Base-by-base conservation (phyloP, 1,140 invertebrate species). In the Plectrocnemia conspersa region DNA sequence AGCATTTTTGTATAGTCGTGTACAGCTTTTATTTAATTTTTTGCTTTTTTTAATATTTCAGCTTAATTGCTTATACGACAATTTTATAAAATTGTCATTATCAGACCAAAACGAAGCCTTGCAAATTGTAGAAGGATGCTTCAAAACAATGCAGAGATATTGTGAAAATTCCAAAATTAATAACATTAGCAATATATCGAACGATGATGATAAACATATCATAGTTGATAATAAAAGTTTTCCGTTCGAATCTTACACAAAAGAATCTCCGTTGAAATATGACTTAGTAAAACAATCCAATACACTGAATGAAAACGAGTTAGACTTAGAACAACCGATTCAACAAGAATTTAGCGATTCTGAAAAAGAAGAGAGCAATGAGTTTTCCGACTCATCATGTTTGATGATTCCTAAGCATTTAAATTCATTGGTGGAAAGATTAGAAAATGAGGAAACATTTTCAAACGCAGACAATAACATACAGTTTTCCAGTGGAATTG, bases 111-210 rank as follows among this genome's bases (percentile, higher is more conserved):
- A 22, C 10, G 13, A 15, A 49, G 52, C 45, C 23, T 18, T 58
- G 16, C 15, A 58, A 35, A 54, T 54, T 27, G 23, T 54, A 7
- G 19, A 27, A 32, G 25, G 33, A 35, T 54, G 52, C 18, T n/a
- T 46, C 10, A 32, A 54, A 45, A 41, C 29, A 27, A 9, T 46
- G 13, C 35, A 15, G 7, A 38, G n/a, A n/a, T n/a, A n/a, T n/a
- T n/a, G n/a, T n/a, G n/a, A n/a, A n/a, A n/a, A n/a, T n/a, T n/a
- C n/a, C n/a, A n/a, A n/a, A n/a, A n/a, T n/a, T n/a, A n/a, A n/a
- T n/a, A n/a, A n/a, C n/a, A n/a, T n/a, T n/a, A n/a, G n/a, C n/a
- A n/a, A n/a, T n/a, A n/a, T n/a, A n/a, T n/a, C n/a, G n/a, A n/a
- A n/a, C n/a, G n/a, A n/a, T n/a, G n/a, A n/a, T n/a, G n/a, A n/a